Evolutionary conservation across 2,888 invertebrate species (phyloP), one percentile per base, ranked within the genome.

Genomic region (Himalopsyche japonica): DNA sequence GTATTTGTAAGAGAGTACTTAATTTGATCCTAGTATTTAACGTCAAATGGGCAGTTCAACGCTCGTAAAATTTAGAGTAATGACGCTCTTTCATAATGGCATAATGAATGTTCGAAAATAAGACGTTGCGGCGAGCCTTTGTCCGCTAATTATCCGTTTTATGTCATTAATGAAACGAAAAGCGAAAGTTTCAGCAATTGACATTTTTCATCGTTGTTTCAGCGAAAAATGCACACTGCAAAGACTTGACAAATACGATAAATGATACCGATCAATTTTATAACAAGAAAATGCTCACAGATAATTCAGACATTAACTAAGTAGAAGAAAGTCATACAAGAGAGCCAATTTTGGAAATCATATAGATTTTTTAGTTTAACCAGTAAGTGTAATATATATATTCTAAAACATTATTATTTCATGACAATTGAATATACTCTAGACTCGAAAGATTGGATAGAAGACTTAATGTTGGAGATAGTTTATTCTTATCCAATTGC

Each of bases 91-190:
- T 70, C 70, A 27, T 27, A 70, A 70, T 70, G 70, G 8, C 27
- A 27, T 70, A 70, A 70, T 70, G 27, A 70, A 70, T 70, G 70
- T 27, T 27, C 30, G 70, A 30, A 70, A 27, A 70, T 70, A 57
- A n/a, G 57, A 24, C 57, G 70, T 70, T 24, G 30, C 15, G 70
- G 30, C 30, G 30, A 15, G 70, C 70, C 15, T 70, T 70, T 70
- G 70, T 70, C 70, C 27, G 70, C 70, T 79, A 79, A 79, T 79
- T 79, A 48, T 47, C 79, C 43, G 47, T 79, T 77, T 79, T 79
- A 79, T 79, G 43, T 79, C 47, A 79, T 76, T 76, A 81, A 81
- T 81, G 81, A 70, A 70, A 57, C 8, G 64, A 81, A 81, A 81
- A 81, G 81, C 76, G 81, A 81, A 81, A 81, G 81, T 76, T n/a